phyloP scores from a whole-genome alignment of 2,888 invertebrate species.

The Nephrotoma guestfalica region DNA sequence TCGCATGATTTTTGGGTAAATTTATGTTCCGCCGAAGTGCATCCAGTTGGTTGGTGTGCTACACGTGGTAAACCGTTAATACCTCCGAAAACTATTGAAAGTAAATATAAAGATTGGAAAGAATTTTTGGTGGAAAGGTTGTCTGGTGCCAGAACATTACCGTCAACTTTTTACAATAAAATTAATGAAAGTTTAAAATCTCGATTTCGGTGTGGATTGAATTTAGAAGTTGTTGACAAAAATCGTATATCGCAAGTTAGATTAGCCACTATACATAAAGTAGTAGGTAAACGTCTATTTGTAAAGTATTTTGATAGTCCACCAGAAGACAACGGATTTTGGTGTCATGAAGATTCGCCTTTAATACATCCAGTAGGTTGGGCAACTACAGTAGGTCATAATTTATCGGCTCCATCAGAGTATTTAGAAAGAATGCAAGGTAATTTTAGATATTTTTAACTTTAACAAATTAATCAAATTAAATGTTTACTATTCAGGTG shows the following conservation, averaged over 20 bases:
- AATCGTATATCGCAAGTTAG: constrained; percentile 86
- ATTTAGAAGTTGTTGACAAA: constrained; percentile 91
- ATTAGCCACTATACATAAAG: constrained; percentile 79
- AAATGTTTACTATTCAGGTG: constrained; percentile 19
- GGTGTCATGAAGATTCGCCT: constrained; percentile 94
- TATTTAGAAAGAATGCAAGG: constrained; percentile 62
- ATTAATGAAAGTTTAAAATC: constrained; percentile 72
- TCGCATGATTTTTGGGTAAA: constrained; percentile 96
- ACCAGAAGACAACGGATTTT: constrained; percentile 74
- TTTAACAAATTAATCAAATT: background rate
- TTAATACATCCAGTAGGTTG: constrained; percentile 94
- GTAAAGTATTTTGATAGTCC: constrained; percentile 78
- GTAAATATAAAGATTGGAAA: constrained; percentile 93
- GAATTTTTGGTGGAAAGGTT: constrained; percentile 82
- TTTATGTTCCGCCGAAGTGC: constrained; percentile 84
- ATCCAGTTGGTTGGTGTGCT: constrained; percentile 97
- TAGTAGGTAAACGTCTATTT: constrained; percentile 82
- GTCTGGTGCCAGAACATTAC: constrained; percentile 89
- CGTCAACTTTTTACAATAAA: constrained; percentile 82
- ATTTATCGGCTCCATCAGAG: constrained; percentile 66
- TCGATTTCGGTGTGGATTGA: constrained; percentile 65
- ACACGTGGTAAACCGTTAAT: constrained; percentile 88
- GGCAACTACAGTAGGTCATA: constrained; percentile 82
- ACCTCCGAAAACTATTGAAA: constrained; percentile 83
- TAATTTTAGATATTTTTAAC: constrained; percentile 35